Base-by-base conservation (phyloP, 2,113 vertebrate genomes). In the Bubo bubo region DNA sequence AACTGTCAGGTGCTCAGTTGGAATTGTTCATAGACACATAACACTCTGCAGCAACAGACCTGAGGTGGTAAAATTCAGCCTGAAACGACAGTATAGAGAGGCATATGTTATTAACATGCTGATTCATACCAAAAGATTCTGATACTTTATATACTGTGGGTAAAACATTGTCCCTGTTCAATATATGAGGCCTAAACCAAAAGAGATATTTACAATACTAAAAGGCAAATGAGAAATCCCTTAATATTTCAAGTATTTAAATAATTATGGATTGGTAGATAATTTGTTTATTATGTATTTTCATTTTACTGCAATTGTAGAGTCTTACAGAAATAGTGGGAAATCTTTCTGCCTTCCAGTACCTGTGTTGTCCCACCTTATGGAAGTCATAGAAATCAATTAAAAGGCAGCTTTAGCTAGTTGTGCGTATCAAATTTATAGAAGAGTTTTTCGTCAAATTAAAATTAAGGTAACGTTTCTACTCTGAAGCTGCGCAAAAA, bases 401-500 rank as follows among this genome's bases (percentile, higher is more conserved):
- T 95, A 94, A 67, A 76, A 92, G 79, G 15, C 56, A 13, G 11
- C 77, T 79, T 81, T 94, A 56, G 17, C 20, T 92, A 92, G 24
- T 30, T 95, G 17, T 60, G 80, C 14, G n/a, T 88, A 58, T 74
- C 50, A 93, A 22, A 79, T 89, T 59, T 67, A 16, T 62, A 39
- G 56, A 90, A 32, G 24, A 70, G 43, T 82, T 97, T 95, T 84
- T 98, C 89, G 97, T 98, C 96, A 98, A 97, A 98, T 98, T 94
- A 97, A 97, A 98, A 98, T 96, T 94, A 98, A 97, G 98, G 96
- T 97, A 98, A 96, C 75, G 71, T 96, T 98, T 98, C 94, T 98
- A 76, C 96, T 98, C 97, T 97, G 97, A 98, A 98, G 92, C 96
- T 80, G 58, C 95, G 98, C 98, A 98, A 96, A 97, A 95, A 91